Base-by-base conservation (phyloP, 2,797 vertebrate species). In the Sebastes oblongus region DNA sequence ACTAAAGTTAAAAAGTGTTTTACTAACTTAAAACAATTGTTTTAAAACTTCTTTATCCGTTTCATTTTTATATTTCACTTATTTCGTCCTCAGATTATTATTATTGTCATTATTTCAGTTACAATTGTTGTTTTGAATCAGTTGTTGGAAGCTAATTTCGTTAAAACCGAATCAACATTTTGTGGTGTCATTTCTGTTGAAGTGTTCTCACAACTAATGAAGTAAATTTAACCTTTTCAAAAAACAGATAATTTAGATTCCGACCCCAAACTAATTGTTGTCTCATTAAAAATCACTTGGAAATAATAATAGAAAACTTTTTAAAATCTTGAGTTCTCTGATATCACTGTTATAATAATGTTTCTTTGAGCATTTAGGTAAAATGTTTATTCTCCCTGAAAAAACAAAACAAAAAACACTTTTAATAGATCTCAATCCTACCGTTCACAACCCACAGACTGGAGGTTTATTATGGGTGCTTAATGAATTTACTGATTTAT, bases 1-100 rank as follows among this genome's bases (percentile, higher is more conserved):
- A 64, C 24, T 59, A 42, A 56, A 13, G 16, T 32, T 22, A n/a
- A 42, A 52, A 62, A 22, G 5, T 22, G 2, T 58, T 73, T 59
- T 14, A 60, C 10, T 24, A 25, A 58, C 16, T 72, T 22, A 10
- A 83, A 71, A 56, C 62, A 75, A 72, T 82, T 74, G 6, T 74
- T 71, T 36, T 13, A 72, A 76, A 50, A 36, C 34, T 4, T 65
- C 5, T 34, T 24, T 10, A 50, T 59, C 8, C 9, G 13, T 72
- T 75, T 66, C 5, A 27, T 60, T 22, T 64, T 64, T 24, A 39
- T 13, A 30, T 36, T 71, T 67, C 1, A 22, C 4, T 20, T 54
- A 13, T 29, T 50, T 11, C 6, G 6, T 32, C n/a, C 16, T 27
- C 16, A 30, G 3, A 59, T 60, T 27, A 9, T 59, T 16, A 34